A percentile compares a stretch with the other conserved stretches of the same genome.
phyloP scores from a whole-genome alignment of 1,140 invertebrate genomes.

The Dendroctonus valens region DNA sequence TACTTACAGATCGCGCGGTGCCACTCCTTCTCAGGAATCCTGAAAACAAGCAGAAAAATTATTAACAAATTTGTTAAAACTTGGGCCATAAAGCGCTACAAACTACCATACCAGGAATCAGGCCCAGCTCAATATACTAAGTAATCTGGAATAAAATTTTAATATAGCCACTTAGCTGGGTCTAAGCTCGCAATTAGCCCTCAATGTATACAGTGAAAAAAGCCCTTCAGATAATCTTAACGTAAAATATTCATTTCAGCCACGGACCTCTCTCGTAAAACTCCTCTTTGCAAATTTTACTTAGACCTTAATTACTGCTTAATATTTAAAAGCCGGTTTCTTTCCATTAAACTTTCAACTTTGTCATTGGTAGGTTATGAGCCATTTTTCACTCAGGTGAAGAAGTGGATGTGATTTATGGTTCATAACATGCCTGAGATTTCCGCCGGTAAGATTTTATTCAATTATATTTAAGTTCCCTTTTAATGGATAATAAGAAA shows the following conservation, averaged over 20 bases:
- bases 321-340: constrained; percentile 18
- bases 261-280: constrained; percentile 11
- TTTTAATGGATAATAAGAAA: too few species aligned
- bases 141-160: constrained; percentile 7
- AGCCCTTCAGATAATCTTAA: constrained; percentile 11
- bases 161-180: constrained; percentile 10
- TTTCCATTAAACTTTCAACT: constrained; percentile 21
- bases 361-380: constrained; percentile 9
- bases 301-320: constrained; percentile 23
- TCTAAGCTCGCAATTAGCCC: constrained; percentile 8
- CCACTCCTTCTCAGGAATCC: constrained; percentile 2
- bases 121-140: not conserved
- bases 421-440: too few species aligned
- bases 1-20: not conserved
- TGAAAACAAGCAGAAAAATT: not conserved
- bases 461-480: too few species aligned
- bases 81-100: not conserved
- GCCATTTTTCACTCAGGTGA: not conserved
- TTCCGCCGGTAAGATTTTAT: too few species aligned
- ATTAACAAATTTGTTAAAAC: not conserved
- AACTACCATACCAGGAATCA: not conserved
- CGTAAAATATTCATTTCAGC: constrained; percentile 21
- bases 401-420: not conserved
- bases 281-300: constrained; percentile 16
- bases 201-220: constrained; percentile 9